Percentiles rank a stretch among this genome's conserved stretches.
These are phyloP conservation scores for Deilephila elpenor DNA, from an alignment of 2,888 invertebrate species.

Conservation along the genomic window DNA sequence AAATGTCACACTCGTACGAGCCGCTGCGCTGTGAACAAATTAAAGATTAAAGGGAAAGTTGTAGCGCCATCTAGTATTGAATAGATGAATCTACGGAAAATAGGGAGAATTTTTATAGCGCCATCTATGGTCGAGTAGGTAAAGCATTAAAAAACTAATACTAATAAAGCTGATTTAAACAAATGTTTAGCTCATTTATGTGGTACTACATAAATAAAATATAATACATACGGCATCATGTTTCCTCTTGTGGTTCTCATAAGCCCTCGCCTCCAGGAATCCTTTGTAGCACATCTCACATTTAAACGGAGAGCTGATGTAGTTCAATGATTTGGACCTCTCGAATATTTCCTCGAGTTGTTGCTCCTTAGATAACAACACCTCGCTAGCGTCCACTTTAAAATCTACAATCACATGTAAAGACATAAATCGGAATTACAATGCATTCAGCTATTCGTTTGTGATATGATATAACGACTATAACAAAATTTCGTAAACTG, in stretches of 20 bases:
- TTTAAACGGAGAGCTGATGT: slow-evolving; percentile 64
- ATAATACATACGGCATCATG: slow-evolving; percentile 63
- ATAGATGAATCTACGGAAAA: too few relatives aligned
- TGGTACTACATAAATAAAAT: too few relatives aligned
- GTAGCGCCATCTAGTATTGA: too few relatives aligned
- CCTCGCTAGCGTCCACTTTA: slow-evolving; percentile 53
- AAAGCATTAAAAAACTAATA: too few relatives aligned
- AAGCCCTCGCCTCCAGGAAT: slow-evolving; percentile 60
- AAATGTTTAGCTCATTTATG: neutral
- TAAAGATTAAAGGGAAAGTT: too few relatives aligned
- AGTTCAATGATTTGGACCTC: slow-evolving; percentile 60
- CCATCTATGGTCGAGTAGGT: too few relatives aligned
- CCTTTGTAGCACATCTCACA: slow-evolving; percentile 70
- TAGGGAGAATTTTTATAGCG: too few relatives aligned
- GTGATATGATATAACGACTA: too few relatives aligned
- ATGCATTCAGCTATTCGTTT: too few relatives aligned
- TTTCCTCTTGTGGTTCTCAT: slow-evolving; percentile 64
- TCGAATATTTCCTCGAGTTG: slow-evolving; percentile 56
- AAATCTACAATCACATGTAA: slow-evolving; percentile 47
- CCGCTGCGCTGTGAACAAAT: slow-evolving; percentile 59
- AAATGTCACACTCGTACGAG: slow-evolving; percentile 57
- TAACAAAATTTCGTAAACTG: too few relatives aligned
- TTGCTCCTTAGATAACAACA: slow-evolving; percentile 57
- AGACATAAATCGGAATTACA: too few relatives aligned
- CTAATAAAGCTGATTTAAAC: neutral